Base-by-base conservation (phyloP, 2,113 vertebrate species). In the Nibea albiflora region DNA sequence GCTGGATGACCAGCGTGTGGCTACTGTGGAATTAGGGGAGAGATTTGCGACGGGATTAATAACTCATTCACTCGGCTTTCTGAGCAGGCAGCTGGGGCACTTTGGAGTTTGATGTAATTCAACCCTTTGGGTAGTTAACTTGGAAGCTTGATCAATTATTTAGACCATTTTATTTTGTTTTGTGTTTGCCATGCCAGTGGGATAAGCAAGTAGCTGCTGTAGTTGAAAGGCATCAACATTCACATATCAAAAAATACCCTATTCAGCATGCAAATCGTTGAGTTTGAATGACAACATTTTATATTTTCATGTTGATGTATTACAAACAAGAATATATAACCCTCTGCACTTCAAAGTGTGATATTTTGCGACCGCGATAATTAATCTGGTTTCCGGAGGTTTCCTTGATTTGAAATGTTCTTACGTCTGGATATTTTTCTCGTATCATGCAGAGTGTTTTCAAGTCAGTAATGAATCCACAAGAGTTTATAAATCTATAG, bases 141-240 rank as follows among this genome's bases (percentile, higher is more conserved):
- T 78, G 75, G 88, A 88, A 88, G 87, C 66, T 71, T 75, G 46
- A 93, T 94, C 87, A 90, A 93, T 94, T 92, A 94, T 91, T 94
- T 88, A 73, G 44, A 83, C 61, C 39, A 67, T 88, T 92, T 92
- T 84, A 86, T 92, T 81, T 86, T 90, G 76, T 78, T 84, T 83
- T 79, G 62, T 72, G 35, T 90, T 85, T 81, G 64, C 56, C n/a
- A 53, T 60, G 80, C 70, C 87, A 70, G 60, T 73, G 81, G 87
- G 73, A 83, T 24, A 85, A 42, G 76, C 69, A 65, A 26, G 80
- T 66, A 73, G 58, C 69, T 62, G 73, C 69, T 73, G 67, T 60
- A 78, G 74, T 76, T 65, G 76, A 92, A 83, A 84, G 67, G 39
- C 56, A 78, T 72, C 60, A 39, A 73, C 56, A 42, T 71, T 66